Conservation (phyloP, 2,797 vertebrate species). For the Odontamblyopus rebecca region DNA sequence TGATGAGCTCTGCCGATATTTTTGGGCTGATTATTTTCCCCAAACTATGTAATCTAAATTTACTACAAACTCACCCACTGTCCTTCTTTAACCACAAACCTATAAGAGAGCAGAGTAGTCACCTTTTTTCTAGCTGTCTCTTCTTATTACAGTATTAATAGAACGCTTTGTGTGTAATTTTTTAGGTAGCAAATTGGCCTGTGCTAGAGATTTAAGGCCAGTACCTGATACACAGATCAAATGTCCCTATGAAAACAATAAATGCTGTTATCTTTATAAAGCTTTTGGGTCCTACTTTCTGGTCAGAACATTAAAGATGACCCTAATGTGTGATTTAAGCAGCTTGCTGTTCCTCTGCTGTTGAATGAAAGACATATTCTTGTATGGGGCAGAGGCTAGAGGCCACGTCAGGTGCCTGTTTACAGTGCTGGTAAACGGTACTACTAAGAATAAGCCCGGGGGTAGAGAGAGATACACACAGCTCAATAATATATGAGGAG, state of each 20-base stretch:
- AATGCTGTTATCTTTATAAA: neutral
- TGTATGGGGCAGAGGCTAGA: conserved; percentile 25
- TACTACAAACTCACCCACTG: too few relatives aligned
- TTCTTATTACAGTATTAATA: too few relatives aligned
- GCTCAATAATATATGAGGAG: conserved; percentile 71
- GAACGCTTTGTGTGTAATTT: too few relatives aligned
- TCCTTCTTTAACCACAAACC: too few relatives aligned
- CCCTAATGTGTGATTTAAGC: conserved; percentile 38
- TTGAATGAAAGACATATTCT: conserved; percentile 18
- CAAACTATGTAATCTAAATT: too few relatives aligned
- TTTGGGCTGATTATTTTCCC: too few relatives aligned
- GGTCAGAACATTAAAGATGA: conserved; percentile 40
- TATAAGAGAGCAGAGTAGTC: too few relatives aligned
- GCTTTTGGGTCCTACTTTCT: conserved; percentile 10
- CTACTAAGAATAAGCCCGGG: conserved; percentile 31
- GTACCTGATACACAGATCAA: neutral
- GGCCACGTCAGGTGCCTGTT: conserved; percentile 28
- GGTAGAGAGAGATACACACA: conserved; percentile 34
- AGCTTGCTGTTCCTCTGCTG: conserved; percentile 43
- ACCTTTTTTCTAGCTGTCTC: too few relatives aligned
- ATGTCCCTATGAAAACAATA: neutral
- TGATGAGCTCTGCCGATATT: too few relatives aligned
- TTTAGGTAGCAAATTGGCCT: too few relatives aligned
- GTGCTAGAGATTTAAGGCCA: too few relatives aligned
- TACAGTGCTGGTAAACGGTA: conserved; percentile 33